Conservation (phyloP, 2,888 invertebrate species). For the Sarcophaga subvicina region DNA sequence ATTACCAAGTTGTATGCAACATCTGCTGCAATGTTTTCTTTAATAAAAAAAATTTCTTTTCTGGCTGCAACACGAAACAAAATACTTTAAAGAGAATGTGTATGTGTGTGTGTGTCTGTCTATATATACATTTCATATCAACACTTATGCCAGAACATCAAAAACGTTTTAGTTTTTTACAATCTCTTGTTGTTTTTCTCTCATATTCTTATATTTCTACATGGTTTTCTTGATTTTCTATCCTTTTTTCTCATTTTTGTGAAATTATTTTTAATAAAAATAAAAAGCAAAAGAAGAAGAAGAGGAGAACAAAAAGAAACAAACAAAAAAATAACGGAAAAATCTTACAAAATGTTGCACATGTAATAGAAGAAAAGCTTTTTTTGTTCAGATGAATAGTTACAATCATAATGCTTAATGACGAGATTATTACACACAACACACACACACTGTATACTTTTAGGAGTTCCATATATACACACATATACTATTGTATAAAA, state of each 20-base stretch:
- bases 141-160: conserved; percentile 58
- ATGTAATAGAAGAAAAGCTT: background rate
- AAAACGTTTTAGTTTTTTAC: conserved; percentile 60
- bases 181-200: no score
- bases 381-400: background rate
- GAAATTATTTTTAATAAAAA: background rate
- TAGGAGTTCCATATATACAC: no score
- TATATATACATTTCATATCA: conserved; percentile 3
- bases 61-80: background rate
- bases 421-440: background rate
- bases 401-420: background rate
- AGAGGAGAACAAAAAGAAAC: background rate
- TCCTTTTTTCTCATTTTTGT: background rate
- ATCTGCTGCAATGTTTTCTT: conserved; percentile 27
- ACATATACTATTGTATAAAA: no score
- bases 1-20: conserved; percentile 7
- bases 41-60: background rate
- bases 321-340: background rate
- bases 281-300: background rate
- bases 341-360: background rate
- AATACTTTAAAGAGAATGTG: background rate
- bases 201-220: conserved; percentile 31
- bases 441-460: no score
- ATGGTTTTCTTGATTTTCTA: background rate
- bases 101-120: background rate